These are phyloP conservation scores for Copidosoma floridanum DNA, from an alignment of 1,140 invertebrate genomes.

Conservation along the genomic window DNA sequence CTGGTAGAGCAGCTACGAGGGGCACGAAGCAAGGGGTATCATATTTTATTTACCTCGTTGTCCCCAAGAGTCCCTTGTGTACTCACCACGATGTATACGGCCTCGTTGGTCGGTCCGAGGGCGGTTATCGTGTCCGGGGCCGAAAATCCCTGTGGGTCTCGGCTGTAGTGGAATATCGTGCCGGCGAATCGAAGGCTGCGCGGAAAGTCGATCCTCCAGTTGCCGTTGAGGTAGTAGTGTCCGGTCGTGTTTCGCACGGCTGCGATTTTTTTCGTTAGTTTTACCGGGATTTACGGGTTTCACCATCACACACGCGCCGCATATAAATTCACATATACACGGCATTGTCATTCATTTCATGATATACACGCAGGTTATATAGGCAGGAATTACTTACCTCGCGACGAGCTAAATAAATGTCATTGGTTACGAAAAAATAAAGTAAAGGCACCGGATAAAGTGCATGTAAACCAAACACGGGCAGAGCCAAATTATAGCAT, in stretches of 20 bases:
- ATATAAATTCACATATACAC: background rate
- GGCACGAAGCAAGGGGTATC: background rate
- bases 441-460: too few species aligned
- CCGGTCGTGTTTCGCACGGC: slow-evolving; percentile 80
- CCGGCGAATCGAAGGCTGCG: slow-evolving; percentile 76
- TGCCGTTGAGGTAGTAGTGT: slow-evolving; percentile 89
- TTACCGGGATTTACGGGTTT: too few species aligned
- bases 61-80: background rate
- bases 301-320: too few species aligned
- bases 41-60: too few species aligned
- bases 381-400: too few species aligned
- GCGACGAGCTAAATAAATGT: too few species aligned
- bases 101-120: slow-evolving; percentile 82
- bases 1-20: slow-evolving; percentile 78
- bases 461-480: too few species aligned
- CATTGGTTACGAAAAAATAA: too few species aligned
- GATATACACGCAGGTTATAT: too few species aligned
- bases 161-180: slow-evolving; percentile 82
- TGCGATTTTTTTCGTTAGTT: too few species aligned
- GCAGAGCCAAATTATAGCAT: background rate
- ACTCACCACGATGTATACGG: slow-evolving; percentile 83
- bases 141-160: slow-evolving; percentile 74
- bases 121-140: slow-evolving; percentile 80
- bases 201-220: slow-evolving; percentile 90
- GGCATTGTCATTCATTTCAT: too few species aligned